Base-by-base conservation (phyloP, 64 coral and sea anemone genomes). In the Catalaphyllia jardinei region DNA sequence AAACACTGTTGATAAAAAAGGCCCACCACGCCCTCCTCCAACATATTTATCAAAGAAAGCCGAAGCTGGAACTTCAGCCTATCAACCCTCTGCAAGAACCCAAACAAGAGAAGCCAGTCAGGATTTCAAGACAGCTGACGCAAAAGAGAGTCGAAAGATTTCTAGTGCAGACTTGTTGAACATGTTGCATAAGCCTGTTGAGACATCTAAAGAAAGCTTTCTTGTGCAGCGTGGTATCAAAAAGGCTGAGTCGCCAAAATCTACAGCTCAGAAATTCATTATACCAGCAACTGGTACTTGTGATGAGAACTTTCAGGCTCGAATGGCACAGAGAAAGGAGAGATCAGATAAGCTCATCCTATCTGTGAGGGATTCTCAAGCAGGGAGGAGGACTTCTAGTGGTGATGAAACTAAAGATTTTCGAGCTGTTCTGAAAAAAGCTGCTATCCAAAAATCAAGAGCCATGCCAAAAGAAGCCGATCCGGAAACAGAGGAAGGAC, bases 101-200 rank as follows among this genome's bases (percentile, higher is more conserved):
- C 35, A 71, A 24, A 51, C 10, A 71, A 67, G 33, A 49, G 42
- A 85, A 51, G 76, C 62, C 12, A 52, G 71, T 27, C 38, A 63
- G 12, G 62, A 71, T n/a, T 38, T 17, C 24, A 85, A 69, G 33
- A 8, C 62, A n/a, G 13, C 62, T 16, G 62, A 71, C 50, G 39
- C 4, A 24, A 80, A 80, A 61, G 78, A 19, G 17, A 54, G 28
- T 80, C 31, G 81, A 63, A 85, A 65, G n/a, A 85, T 85, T 69
- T 85, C 81, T 15, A 85, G 81, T 71, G 31, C 81, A 25, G 81
- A 85, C 35, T 71, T 85, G 63, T 28, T 85, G 65, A 85, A 85
- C 62, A 52, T 85, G 81, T 33, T 85, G 24, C 63, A 69, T 38
- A 85, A 85, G 15, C 81, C 81, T 46, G 81, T 71, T 27, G 81